Evolutionary conservation across 2,888 invertebrate genomes (phyloP), one percentile per base, ranked within the genome.

Genomic region (Stenichneumon culpator): DNA sequence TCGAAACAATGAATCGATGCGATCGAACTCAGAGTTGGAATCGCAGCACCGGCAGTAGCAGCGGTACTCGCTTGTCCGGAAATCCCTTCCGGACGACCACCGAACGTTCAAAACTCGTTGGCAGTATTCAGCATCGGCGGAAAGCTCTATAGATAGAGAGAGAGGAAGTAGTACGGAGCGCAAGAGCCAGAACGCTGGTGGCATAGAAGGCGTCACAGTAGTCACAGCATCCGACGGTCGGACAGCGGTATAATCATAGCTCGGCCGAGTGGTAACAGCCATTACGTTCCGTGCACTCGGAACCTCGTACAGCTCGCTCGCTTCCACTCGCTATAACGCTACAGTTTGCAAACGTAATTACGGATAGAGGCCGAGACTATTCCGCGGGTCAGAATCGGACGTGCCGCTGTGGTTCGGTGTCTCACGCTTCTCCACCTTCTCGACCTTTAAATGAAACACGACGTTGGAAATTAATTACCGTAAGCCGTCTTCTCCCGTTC

Each of bases 211-310:
- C 74, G 83, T 75, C 65, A 68, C 69, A 69, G 52, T 67, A 81
- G 77, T 77, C 65, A 77, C 70, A 69, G 57, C 70, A 82, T 81
- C 84, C 79, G 69, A 82, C 77, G 72, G 81, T 69, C 80, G 60
- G 80, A 79, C 84, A 70, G 82, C 57, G 79, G 36, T 82, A 75
- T 84, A 84, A 86, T 84, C 82, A 82, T 79, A 69, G 82, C 79
- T 63, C 36, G 68, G 47, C 65, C 79, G 84, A 84, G 84, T 80
- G 77, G 69, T 82, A 84, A 84, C 84, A 50, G 78, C 78, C 47
- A 77, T 78, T 82, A 54, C 80, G 72, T 78, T 60, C 57, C 19
- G 75, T 77, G 75, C 39, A 84, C 78, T 80, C 79, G 75, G 36
- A 84, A 84, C 79, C 60, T 68, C 65, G 68, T 74, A 67, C 32